These are phyloP conservation scores for Leucophenga montana DNA, from an alignment of 2,888 invertebrate species.

Conservation along the genomic window DNA sequence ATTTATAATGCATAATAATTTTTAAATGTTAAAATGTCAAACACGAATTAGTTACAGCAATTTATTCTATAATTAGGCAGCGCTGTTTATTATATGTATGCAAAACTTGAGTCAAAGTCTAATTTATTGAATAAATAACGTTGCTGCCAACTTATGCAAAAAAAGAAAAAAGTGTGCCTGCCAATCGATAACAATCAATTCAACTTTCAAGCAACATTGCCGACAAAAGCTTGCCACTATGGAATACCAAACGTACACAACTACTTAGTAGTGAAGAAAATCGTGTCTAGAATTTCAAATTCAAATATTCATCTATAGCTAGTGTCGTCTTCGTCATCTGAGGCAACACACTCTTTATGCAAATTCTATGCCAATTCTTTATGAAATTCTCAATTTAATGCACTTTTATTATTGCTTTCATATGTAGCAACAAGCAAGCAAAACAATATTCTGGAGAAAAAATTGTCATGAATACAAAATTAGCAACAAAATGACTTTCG, in stretches of 20 bases:
- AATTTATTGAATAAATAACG: neutral
- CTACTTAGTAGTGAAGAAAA: neutral
- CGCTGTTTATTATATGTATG: too few species aligned
- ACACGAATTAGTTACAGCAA: too few species aligned
- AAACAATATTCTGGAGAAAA: neutral
- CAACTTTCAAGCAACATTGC: too few species aligned
- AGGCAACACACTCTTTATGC: too few species aligned
- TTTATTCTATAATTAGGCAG: too few species aligned
- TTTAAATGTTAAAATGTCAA: too few species aligned
- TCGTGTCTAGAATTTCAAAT: neutral
- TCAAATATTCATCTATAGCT: neutral
- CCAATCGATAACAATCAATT: neutral
- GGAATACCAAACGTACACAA: too few species aligned
- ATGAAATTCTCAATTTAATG: neutral
- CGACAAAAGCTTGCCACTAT: too few species aligned
- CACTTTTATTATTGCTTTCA: conserved; percentile 3
- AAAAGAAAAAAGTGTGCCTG: neutral
- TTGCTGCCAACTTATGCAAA: neutral
- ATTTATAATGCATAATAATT: too few species aligned
- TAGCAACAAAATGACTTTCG: neutral
- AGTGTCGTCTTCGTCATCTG: too few species aligned
- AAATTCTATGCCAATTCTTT: neutral
- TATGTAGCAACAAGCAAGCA: neutral
- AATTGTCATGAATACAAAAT: conserved; percentile 19
- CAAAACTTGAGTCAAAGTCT: too few species aligned